Evolutionary conservation across 2,797 vertebrate genomes (phyloP).

Genomic region (Lemur catta): DNA sequence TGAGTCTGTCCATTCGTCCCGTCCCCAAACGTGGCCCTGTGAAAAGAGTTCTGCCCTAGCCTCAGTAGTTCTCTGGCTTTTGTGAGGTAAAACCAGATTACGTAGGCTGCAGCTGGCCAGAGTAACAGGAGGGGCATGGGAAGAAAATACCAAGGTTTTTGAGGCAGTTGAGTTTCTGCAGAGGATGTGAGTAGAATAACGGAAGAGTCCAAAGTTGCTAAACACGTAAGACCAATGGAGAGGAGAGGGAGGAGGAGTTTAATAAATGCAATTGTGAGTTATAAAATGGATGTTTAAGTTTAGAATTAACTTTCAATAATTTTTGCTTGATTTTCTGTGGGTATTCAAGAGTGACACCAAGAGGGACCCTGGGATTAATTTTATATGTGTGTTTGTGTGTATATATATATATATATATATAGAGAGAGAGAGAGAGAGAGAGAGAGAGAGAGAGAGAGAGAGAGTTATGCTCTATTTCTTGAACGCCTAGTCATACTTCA

Average conservation of each 20-base stretch:
- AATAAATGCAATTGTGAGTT: no score
- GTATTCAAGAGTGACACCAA: background rate
- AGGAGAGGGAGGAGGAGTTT: background rate
- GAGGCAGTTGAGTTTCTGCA: background rate
- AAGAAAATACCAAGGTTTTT: background rate
- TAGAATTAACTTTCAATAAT: background rate
- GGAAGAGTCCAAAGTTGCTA: background rate
- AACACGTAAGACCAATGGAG: background rate
- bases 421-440: no score
- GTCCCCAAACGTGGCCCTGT: background rate
- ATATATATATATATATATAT: rapidly evolving
- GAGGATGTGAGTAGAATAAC: background rate
- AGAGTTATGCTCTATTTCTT: background rate
- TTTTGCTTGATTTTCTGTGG: background rate
- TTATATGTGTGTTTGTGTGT: rapidly evolving
- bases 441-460: no score
- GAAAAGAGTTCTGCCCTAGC: background rate
- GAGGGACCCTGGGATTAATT: background rate
- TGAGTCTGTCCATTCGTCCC: background rate
- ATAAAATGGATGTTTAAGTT: background rate
- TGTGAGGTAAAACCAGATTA: background rate
- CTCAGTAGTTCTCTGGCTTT: background rate
- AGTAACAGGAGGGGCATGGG: rapidly evolving
- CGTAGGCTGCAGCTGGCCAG: background rate
- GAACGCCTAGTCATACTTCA: background rate